These are phyloP conservation scores for Columba janthina DNA, from an alignment of 2,113 vertebrate species.

Conservation along the genomic window DNA sequence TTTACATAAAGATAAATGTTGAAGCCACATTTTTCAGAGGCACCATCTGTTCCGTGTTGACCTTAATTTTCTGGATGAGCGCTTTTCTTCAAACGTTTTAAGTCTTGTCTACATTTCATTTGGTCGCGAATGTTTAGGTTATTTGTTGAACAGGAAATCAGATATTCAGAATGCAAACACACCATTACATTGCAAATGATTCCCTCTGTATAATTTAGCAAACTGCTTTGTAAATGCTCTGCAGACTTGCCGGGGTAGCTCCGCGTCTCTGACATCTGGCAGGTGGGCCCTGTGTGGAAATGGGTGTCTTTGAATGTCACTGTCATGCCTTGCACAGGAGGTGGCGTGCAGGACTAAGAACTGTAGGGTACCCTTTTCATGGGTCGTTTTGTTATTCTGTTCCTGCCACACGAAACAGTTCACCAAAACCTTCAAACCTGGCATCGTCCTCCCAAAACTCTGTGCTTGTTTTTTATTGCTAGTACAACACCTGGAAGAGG, in stretches of 20 bases:
- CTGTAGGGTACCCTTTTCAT: background rate
- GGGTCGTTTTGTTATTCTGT: background rate
- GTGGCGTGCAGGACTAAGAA: background rate
- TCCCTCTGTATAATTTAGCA: constrained; percentile 56
- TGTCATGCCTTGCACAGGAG: background rate
- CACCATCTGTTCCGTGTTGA: constrained; percentile 71
- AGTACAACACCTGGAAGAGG: background rate
- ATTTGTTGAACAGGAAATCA: constrained; percentile 67
- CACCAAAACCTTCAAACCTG: background rate
- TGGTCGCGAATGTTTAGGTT: constrained; percentile 67
- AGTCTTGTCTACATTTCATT: constrained; percentile 71
- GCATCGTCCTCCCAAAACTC: background rate
- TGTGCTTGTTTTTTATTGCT: background rate
- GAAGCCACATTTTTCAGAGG: constrained; percentile 57
- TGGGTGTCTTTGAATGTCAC: background rate
- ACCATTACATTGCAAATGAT: constrained; percentile 55
- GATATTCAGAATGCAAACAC: constrained; percentile 61
- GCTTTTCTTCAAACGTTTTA: constrained; percentile 72
- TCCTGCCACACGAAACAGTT: too few species aligned
- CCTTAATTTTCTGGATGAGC: constrained; percentile 76
- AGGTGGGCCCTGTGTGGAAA: background rate
- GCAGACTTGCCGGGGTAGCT: background rate
- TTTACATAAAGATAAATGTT: constrained; percentile 67
- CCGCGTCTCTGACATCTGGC: background rate
- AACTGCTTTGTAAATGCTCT: constrained; percentile 45